These are phyloP conservation scores for Liasis olivaceus DNA, from an alignment of 2,797 vertebrate genomes.

Conservation along the genomic window DNA sequence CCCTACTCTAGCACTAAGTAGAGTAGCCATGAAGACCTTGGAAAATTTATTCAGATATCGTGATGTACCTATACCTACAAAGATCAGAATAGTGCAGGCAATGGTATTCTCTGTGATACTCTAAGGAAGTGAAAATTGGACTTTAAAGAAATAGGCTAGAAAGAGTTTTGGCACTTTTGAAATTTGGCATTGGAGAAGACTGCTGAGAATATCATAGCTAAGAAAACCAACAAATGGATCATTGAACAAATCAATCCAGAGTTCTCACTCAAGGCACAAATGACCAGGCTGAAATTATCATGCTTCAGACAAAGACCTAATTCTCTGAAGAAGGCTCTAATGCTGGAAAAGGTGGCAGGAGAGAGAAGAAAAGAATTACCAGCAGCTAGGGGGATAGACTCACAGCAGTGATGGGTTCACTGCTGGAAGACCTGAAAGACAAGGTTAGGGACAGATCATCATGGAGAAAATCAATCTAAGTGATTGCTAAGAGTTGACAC, in stretches of 20 bases:
- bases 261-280: background rate
- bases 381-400: background rate
- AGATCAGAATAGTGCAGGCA: background rate
- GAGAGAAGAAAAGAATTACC: background rate
- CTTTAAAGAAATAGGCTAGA: background rate
- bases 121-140: background rate
- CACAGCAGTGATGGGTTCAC: background rate
- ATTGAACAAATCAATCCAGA: background rate
- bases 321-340: background rate
- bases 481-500: background rate
- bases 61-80: background rate
- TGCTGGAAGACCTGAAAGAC: background rate
- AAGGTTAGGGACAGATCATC: background rate
- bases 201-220: background rate
- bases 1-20: background rate
- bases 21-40: background rate
- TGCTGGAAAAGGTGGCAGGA: background rate
- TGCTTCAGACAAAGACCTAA: background rate
- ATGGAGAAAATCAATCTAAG: background rate
- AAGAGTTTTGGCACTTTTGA: background rate
- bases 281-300: background rate
- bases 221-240: background rate
- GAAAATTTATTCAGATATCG: background rate
- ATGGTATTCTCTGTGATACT: background rate
- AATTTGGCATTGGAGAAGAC: background rate